Evolutionary conservation across 2,797 vertebrate species (phyloP).

Genomic region (Gadopsis bispinosus): DNA sequence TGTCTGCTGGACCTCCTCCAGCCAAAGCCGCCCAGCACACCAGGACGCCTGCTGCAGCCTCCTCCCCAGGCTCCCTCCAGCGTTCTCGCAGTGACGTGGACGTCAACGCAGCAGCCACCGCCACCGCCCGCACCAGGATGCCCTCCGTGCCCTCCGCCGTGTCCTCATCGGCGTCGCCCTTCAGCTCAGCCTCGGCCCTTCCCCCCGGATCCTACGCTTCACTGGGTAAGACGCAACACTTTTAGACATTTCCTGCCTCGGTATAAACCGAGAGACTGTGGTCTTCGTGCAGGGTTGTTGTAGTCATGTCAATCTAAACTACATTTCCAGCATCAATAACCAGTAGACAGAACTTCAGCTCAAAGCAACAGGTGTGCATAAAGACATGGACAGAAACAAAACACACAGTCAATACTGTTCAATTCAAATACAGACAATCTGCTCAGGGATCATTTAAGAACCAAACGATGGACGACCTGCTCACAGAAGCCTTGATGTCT

Average conservation of each 20-base stretch:
- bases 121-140: constrained; percentile 92
- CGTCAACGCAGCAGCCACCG: constrained; percentile 92
- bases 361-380: no score
- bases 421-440: no score
- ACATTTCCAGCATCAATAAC: background rate
- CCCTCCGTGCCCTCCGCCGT: constrained; percentile 81
- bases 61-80: constrained; percentile 90
- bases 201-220: constrained; percentile 97
- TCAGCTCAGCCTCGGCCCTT: constrained; percentile 92
- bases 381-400: no score
- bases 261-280: no score
- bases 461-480: no score
- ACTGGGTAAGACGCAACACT: constrained; percentile 84
- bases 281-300: no score
- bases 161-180: constrained; percentile 77
- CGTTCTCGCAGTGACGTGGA: constrained; percentile 97
- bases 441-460: no score
- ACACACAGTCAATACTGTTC: no score
- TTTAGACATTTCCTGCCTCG: background rate
- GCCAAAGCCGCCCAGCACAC: constrained; percentile 75
- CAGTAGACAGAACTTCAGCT: no score
- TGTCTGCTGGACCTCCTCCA: constrained; percentile 16
- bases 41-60: constrained; percentile 83
- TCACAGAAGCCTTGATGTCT: no score
- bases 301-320: background rate